Evolutionary conservation across 2,113 vertebrate species (phyloP).

Genomic region (human (Homo sapiens)): GRCh38 chr11:56116501-56117000

Average conservation of each 20-base stretch:
- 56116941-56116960: no score
- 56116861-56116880: no score
- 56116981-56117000: no score
- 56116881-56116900: not conserved
- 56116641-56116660: not conserved
- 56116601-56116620: not conserved
- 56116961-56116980: no score
- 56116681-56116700: constrained; percentile 2
- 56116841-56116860: not conserved
- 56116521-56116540: not conserved
- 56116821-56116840: not conserved
- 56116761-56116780: constrained; percentile 28
- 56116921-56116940: not conserved
- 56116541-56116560: not conserved
- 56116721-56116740: not conserved
- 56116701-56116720: not conserved
- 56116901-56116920: not conserved
- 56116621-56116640: not conserved
- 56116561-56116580: not conserved
- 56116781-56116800: constrained; percentile 35
- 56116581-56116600: not conserved
- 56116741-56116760: constrained; percentile 37
- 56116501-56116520: not conserved
- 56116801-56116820: constrained; percentile 27
- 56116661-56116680: not conserved